Evolutionary conservation across 1,140 invertebrate species (phyloP).

Genomic region (Drosophila trapezifrons): DNA sequence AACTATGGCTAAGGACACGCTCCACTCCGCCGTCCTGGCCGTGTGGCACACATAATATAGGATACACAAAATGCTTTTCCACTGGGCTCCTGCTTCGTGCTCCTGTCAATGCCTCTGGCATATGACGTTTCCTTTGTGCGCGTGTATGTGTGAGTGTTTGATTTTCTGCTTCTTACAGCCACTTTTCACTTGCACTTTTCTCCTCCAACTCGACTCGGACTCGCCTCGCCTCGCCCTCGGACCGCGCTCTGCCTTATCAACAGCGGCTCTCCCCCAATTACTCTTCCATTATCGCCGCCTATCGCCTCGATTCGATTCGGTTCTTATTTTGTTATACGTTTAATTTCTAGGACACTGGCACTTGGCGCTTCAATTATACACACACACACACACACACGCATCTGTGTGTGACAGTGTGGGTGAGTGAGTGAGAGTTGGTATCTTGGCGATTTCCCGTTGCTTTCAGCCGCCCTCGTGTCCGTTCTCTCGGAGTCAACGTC

Average conservation of each 20-base stretch:
- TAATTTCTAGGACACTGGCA: slow-evolving; percentile 64
- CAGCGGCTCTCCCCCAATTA: slow-evolving; percentile 15
- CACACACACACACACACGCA: slow-evolving; percentile 13
- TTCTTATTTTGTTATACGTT: slow-evolving; percentile 31
- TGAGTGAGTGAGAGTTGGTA: slow-evolving; percentile 24
- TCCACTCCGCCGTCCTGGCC: slow-evolving; percentile 16
- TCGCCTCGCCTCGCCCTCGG: neutral
- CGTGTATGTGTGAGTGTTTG: slow-evolving; percentile 34
- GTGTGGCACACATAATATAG: slow-evolving; percentile 70
- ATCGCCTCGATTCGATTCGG: slow-evolving; percentile 33
- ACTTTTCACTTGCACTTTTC: slow-evolving; percentile 79
- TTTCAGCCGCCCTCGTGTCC: slow-evolving; percentile 55
- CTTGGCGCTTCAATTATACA: slow-evolving; percentile 71
- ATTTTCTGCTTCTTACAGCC: slow-evolving; percentile 61
- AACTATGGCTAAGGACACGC: slow-evolving; percentile 55
- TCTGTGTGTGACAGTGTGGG: slow-evolving; percentile 17
- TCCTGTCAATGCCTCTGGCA: slow-evolving; percentile 78
- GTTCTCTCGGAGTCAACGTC: slow-evolving; percentile 70
- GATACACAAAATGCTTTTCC: slow-evolving; percentile 80
- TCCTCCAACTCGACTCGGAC: slow-evolving; percentile 1
- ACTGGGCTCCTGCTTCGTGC: slow-evolving; percentile 24
- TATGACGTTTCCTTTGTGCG: slow-evolving; percentile 76
- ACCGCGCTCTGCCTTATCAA: slow-evolving; percentile 14
- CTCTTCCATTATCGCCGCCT: slow-evolving; percentile 22
- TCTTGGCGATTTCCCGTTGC: slow-evolving; percentile 26